These are phyloP conservation scores for Xenops minutus DNA, from an alignment of 2,797 vertebrate genomes.

Conservation along the genomic window DNA sequence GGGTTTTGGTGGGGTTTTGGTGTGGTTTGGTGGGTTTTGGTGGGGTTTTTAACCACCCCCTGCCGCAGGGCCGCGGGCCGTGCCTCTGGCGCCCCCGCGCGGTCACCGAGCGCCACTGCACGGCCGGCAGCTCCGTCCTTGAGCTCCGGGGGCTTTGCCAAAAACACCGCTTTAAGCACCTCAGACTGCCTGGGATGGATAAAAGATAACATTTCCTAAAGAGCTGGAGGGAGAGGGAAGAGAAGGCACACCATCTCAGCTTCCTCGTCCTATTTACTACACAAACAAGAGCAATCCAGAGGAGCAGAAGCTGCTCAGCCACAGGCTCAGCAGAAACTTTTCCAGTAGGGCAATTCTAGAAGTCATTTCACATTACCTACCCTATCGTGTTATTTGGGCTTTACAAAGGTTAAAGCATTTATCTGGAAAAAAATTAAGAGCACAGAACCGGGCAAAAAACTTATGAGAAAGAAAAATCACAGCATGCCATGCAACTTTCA, in stretches of 20 bases:
- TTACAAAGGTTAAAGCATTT: background rate
- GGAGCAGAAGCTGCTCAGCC: background rate
- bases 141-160: rapidly evolving
- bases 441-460: background rate
- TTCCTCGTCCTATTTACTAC: background rate
- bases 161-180: rapidly evolving
- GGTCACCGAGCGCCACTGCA: background rate
- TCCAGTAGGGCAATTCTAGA: background rate
- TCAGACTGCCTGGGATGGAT: rapidly evolving
- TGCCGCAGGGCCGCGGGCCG: background rate
- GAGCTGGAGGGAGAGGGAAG: background rate
- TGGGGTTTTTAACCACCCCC: background rate
- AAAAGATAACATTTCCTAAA: background rate
- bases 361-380: background rate
- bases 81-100: slow-evolving; percentile 48
- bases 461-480: background rate
- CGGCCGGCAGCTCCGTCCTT: background rate
- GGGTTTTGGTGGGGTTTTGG: background rate
- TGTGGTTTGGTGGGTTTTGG: background rate
- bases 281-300: background rate
- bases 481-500: background rate
- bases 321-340: background rate
- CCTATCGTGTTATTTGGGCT: background rate
- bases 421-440: background rate
- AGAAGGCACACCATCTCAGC: background rate